These are phyloP conservation scores for Melikaiella ostensackeni DNA, from an alignment of 2,888 invertebrate genomes.

Conservation along the genomic window DNA sequence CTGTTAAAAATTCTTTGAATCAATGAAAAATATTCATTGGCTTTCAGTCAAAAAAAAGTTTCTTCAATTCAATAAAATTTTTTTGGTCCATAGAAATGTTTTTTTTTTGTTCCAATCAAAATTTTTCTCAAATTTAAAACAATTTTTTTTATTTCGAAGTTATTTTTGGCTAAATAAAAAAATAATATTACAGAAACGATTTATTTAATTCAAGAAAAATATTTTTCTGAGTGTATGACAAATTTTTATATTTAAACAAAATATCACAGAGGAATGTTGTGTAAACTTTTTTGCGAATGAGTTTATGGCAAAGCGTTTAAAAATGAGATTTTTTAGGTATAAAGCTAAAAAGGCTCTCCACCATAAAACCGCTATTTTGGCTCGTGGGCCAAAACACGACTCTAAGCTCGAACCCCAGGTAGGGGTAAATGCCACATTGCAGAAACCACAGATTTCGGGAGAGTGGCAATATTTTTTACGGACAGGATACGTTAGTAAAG, in stretches of 20 bases:
- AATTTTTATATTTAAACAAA: neutral
- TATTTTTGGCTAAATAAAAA: too few relatives aligned
- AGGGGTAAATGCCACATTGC: slow-evolving; percentile 57
- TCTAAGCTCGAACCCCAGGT: slow-evolving; percentile 42
- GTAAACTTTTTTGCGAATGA: neutral
- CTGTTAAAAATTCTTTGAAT: too few relatives aligned
- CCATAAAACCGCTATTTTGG: slow-evolving; percentile 70
- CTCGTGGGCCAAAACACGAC: slow-evolving; percentile 60
- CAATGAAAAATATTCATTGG: too few relatives aligned
- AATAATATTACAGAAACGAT: too few relatives aligned
- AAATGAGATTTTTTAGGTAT: neutral
- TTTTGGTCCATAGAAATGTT: too few relatives aligned
- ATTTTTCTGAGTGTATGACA: neutral
- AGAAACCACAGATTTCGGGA: slow-evolving; percentile 68
- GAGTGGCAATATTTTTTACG: slow-evolving; percentile 62
- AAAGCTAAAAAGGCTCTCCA: slow-evolving; percentile 51
- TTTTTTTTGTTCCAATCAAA: too few relatives aligned
- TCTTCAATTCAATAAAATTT: too few relatives aligned
- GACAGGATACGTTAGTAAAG: slow-evolving; percentile 43
- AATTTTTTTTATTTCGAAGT: too few relatives aligned
- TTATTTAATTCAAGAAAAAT: too few relatives aligned
- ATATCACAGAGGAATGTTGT: neutral
- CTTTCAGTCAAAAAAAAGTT: too few relatives aligned
- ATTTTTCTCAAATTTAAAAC: too few relatives aligned
- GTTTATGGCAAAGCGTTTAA: neutral